Evolutionary conservation across 64 coral and sea anemone genomes (phyloP).

Genomic region (Montipora sp.): DNA sequence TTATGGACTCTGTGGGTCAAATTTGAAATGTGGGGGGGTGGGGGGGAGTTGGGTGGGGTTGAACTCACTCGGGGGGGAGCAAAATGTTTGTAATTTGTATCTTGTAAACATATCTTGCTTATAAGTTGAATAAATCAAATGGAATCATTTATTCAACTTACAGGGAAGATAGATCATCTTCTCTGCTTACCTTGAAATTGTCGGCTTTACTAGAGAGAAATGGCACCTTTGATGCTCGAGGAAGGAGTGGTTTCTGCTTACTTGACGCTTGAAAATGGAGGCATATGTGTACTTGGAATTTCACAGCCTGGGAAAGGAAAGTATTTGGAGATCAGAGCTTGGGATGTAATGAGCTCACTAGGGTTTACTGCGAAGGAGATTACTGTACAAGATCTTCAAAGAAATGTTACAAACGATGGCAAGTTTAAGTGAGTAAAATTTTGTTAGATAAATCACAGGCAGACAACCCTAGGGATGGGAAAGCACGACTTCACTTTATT

Average conservation of each 20-base stretch:
- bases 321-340: conserved; percentile 78
- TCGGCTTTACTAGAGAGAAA: conserved; percentile 70
- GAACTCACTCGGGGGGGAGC: too few relatives aligned
- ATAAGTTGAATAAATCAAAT: too few relatives aligned
- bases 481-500: too few relatives aligned
- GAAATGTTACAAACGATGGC: conserved; percentile 71
- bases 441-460: too few relatives aligned
- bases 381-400: conserved; percentile 72
- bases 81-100: too few relatives aligned
- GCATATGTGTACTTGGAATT: conserved; percentile 54
- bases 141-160: too few relatives aligned
- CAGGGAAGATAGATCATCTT: too few relatives aligned
- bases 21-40: too few relatives aligned
- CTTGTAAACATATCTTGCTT: too few relatives aligned
- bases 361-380: conserved; percentile 88
- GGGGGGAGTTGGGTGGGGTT: too few relatives aligned
- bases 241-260: conserved; percentile 71
- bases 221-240: conserved; percentile 75
- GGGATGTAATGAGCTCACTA: conserved; percentile 83
- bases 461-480: too few relatives aligned
- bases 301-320: conserved; percentile 73
- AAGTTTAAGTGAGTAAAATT: conserved; percentile 82
- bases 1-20: too few relatives aligned
- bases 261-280: conserved; percentile 68
- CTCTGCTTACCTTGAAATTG: background rate